A percentile compares a stretch with the other conserved stretches of the same genome.
phyloP scores from a whole-genome alignment of 2,888 invertebrate genomes.

The Julus scanicus region DNA sequence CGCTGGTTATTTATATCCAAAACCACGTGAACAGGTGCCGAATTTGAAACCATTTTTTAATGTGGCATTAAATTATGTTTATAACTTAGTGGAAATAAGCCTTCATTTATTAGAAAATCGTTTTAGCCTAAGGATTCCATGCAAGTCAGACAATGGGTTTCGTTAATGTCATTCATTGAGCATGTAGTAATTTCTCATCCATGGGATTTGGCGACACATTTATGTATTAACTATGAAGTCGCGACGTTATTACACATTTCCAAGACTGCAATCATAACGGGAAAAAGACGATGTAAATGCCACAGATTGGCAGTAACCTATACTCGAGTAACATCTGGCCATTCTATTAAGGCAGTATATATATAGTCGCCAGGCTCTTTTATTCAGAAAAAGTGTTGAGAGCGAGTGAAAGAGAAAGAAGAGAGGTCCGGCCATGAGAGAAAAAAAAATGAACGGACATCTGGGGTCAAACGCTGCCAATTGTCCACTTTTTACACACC shows the following conservation, averaged over 20 bases:
- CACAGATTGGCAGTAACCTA: constrained; percentile 28
- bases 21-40: too few relatives aligned
- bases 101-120: too few relatives aligned
- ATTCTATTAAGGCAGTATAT: constrained; percentile 1
- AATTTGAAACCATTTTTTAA: too few relatives aligned
- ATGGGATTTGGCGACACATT: not conserved
- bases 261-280: not conserved
- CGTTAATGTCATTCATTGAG: not conserved
- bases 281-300: constrained; percentile 9
- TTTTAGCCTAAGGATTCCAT: too few relatives aligned
- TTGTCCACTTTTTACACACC: constrained; percentile 44
- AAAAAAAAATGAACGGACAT: constrained; percentile 19
- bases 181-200: not conserved
- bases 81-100: too few relatives aligned
- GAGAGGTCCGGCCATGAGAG: constrained; percentile 12
- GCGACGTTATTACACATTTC: not conserved
- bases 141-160: not conserved
- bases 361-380: not conserved
- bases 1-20: too few relatives aligned
- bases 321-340: constrained; percentile 34
- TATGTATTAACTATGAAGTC: constrained; percentile 43
- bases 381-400: constrained; percentile 29
- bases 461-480: constrained; percentile 38
- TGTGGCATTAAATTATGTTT: too few relatives aligned
- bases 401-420: not conserved